Evolutionary conservation across 1,140 invertebrate species (phyloP).

Genomic region (Agraylea sexmaculata): DNA sequence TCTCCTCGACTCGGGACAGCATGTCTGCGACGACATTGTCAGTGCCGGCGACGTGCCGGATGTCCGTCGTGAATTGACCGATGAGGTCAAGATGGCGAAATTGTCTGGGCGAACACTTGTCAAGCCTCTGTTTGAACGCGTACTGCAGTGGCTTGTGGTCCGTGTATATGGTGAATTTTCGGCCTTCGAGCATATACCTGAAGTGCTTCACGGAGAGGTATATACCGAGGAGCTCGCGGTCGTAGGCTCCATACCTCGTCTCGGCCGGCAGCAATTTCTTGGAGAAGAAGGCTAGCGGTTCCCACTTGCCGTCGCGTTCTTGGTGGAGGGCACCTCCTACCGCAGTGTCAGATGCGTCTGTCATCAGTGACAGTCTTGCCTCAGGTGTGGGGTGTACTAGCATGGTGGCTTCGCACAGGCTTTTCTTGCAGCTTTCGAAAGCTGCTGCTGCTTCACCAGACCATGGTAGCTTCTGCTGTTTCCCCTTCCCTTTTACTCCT

Average conservation of each 20-base stretch:
- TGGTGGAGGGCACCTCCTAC: conserved; percentile 26
- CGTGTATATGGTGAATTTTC: not conserved
- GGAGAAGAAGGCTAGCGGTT: conserved; percentile 24
- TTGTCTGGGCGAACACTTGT: conserved; percentile 10
- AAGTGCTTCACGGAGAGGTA: conserved; percentile 34
- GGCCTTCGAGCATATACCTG: conserved; percentile 24
- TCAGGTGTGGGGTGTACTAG: conserved; percentile 23
- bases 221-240: conserved; percentile 35
- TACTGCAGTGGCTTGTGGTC: conserved; percentile 7
- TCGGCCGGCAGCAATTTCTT: conserved; percentile 21
- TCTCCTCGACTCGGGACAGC: conserved; percentile 17
- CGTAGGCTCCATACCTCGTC: conserved; percentile 24
- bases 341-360: conserved; percentile 28
- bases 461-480: conserved; percentile 16
- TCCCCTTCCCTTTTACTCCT: not conserved
- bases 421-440: not conserved
- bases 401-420: conserved; percentile 4
- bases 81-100: not conserved
- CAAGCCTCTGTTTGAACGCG: conserved; percentile 19
- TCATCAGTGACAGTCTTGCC: conserved; percentile 25
- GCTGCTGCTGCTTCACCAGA: not conserved
- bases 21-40: conserved; percentile 24
- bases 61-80: too few species aligned
- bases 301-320: conserved; percentile 11
- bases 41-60: conserved; percentile 20